phyloP scores from a whole-genome alignment of 1,140 invertebrate species.

The Drosophila nasuta region DNA sequence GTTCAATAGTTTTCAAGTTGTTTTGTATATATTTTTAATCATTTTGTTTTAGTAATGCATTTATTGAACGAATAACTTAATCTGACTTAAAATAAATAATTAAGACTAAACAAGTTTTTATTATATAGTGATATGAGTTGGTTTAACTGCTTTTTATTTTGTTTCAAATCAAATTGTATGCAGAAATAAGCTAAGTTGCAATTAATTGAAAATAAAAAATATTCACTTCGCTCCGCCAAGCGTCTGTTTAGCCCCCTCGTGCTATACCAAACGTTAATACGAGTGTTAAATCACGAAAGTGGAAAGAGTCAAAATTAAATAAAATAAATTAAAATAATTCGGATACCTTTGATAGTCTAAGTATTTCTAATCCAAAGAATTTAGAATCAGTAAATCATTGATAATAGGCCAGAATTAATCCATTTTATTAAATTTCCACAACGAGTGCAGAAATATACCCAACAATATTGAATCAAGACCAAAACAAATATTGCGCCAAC shows the following conservation, averaged over 20 bases:
- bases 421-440: no score
- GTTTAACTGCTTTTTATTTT: neutral
- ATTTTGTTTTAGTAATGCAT: conserved; percentile 76
- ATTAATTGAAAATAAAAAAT: conserved; percentile 12
- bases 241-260: no score
- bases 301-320: neutral
- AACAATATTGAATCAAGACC: conserved; percentile 43
- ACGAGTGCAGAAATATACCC: conserved; percentile 7
- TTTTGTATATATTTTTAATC: conserved; percentile 21
- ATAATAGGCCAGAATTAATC: no score
- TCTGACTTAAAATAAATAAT: conserved; percentile 62
- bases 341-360: no score
- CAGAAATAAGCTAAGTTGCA: conserved; percentile 48
- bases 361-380: no score
- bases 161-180: neutral
- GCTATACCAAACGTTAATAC: neutral
- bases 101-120: conserved; percentile 58
- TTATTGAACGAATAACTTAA: conserved; percentile 77
- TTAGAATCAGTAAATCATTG: no score
- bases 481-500: conserved; percentile 41
- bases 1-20: conserved; percentile 59
- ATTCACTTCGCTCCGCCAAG: neutral
- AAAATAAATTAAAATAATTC: no score
- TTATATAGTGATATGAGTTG: conserved; percentile 39
- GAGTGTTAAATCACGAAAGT: conserved; percentile 3